These are phyloP conservation scores for Microcebus lehilahytsara DNA, from an alignment of 2,113 vertebrate species.

Conservation along the genomic window DNA sequence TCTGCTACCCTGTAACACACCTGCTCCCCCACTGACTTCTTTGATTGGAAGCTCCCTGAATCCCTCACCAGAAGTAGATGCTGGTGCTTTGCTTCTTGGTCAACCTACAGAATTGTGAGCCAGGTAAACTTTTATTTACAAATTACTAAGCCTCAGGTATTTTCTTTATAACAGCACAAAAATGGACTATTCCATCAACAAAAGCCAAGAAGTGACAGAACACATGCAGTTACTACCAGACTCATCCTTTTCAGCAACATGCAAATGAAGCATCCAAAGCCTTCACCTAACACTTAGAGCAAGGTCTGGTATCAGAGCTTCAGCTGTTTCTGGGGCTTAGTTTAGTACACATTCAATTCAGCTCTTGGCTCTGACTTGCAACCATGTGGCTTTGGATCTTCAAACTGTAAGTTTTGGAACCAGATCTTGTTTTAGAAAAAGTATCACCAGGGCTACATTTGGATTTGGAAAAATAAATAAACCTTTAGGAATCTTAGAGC, in stretches of 20 bases:
- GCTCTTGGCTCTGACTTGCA: conserved; percentile 90
- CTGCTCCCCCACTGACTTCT: no score
- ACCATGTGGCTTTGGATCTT: conserved; percentile 87
- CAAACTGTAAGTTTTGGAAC: conserved; percentile 93
- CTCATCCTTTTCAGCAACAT: conserved; percentile 89
- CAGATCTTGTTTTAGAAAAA: conserved; percentile 91
- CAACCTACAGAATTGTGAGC: no score
- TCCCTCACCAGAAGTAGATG: no score
- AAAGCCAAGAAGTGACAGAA: conserved; percentile 90
- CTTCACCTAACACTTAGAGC: conserved; percentile 92
- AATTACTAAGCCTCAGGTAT: no score
- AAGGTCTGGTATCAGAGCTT: conserved; percentile 88
- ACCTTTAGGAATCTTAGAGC: conserved; percentile 92
- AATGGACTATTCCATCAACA: background rate
- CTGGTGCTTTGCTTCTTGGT: no score
- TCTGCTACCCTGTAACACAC: no score
- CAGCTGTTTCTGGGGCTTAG: conserved; percentile 89
- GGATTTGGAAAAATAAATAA: conserved; percentile 92
- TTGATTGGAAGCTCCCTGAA: no score
- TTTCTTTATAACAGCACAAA: no score
- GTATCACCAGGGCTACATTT: conserved; percentile 88
- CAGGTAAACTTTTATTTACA: no score
- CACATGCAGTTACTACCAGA: conserved; percentile 85
- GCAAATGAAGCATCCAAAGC: conserved; percentile 90
- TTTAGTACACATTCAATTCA: conserved; percentile 90